Percentiles rank a stretch among this genome's conserved stretches.
Conservation (phyloP, 2,888 invertebrate species). For the Pseudococcus longispinus region DNA sequence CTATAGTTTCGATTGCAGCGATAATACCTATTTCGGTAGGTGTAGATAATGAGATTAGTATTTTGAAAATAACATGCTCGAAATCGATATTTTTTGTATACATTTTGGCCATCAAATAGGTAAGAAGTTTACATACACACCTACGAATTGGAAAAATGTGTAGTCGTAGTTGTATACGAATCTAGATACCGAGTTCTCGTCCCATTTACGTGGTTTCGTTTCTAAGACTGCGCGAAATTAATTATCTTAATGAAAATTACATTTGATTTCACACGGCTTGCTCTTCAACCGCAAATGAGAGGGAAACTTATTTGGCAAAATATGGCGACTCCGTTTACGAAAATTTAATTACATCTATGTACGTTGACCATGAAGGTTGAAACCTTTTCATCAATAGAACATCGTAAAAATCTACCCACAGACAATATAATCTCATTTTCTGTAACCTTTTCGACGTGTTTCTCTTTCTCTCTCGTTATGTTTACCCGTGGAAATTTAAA, state of each 20-base stretch:
- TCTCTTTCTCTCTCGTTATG: neutral
- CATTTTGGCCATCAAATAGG: neutral
- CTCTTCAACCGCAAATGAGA: neutral
- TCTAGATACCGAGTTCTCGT: neutral
- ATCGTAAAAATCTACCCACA: constrained; percentile 4
- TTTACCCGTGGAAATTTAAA: too few species aligned
- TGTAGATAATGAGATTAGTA: neutral
- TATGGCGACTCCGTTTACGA: neutral
- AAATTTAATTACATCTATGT: constrained; percentile 36
- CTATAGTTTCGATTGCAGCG: too few species aligned
- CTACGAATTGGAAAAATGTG: neutral
- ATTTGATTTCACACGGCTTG: constrained; percentile 29
- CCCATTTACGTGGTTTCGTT: neutral
- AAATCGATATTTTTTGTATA: too few species aligned
- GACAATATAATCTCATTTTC: neutral
- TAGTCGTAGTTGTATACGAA: neutral
- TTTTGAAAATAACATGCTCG: neutral
- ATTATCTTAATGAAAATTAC: constrained; percentile 45
- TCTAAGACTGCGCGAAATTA: constrained; percentile 25
- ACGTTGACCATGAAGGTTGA: neutral
- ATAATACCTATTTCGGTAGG: neutral
- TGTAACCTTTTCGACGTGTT: constrained; percentile 7
- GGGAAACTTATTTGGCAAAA: neutral
- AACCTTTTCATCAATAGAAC: constrained; percentile 18
- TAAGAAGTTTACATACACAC: neutral